These are phyloP conservation scores for Meteorus sp. DNA, from an alignment of 1,140 invertebrate genomes.

Conservation along the genomic window DNA sequence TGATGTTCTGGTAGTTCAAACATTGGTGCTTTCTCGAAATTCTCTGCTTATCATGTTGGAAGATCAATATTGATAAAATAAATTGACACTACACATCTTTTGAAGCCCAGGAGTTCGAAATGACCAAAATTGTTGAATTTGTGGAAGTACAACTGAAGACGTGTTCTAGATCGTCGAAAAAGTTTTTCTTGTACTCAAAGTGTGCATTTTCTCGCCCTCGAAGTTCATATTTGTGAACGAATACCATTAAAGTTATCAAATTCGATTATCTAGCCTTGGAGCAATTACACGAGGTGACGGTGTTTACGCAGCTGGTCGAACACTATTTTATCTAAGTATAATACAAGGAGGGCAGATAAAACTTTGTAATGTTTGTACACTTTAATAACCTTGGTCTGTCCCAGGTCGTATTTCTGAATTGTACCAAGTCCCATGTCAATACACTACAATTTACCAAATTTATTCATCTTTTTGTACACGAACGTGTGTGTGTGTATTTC, in stretches of 20 bases:
- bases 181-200: neutral
- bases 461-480: no score
- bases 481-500: neutral
- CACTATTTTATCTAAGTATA: neutral
- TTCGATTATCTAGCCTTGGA: constrained; percentile 1
- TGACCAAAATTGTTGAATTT: no score
- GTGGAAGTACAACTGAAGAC: no score
- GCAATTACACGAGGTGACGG: neutral
- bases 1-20: no score
- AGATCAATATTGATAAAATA: no score
- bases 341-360: neutral
- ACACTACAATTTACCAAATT: no score
- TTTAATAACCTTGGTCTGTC: constrained; percentile 10
- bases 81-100: no score
- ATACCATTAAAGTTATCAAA: constrained; percentile 7
- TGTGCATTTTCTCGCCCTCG: no score
- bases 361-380: neutral
- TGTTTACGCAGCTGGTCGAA: constrained; percentile 4
- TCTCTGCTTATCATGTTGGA: no score
- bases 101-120: no score
- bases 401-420: neutral
- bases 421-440: no score
- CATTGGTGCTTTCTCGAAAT: no score
- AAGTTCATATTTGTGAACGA: neutral
- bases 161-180: neutral